Evolutionary conservation across 2,888 invertebrate genomes (phyloP).

Genomic region (Drosophila lacicola): DNA sequence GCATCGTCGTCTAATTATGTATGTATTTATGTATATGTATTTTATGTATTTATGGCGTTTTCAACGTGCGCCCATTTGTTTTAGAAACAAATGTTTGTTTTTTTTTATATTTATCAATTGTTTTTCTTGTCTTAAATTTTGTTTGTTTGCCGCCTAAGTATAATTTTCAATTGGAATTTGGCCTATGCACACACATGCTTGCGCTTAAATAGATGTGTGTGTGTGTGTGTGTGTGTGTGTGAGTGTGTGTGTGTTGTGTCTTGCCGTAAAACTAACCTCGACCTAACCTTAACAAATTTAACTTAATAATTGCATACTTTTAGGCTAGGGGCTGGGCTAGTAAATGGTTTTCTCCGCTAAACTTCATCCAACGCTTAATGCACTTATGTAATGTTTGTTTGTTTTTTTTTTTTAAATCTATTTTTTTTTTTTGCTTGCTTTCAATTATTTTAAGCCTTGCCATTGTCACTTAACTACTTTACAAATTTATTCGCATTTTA

Average conservation of each 20-base stretch:
- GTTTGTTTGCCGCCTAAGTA: conserved; percentile 33
- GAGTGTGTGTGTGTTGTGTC: conserved; percentile 17
- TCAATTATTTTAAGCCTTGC: conserved; percentile 40
- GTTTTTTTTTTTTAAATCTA: conserved; percentile 9
- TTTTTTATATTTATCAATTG: not conserved
- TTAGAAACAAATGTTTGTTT: conserved; percentile 71
- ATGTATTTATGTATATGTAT: conserved; percentile 38
- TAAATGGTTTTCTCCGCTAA: conserved; percentile 61
- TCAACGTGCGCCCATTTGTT: conserved; percentile 63
- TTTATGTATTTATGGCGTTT: conserved; percentile 16
- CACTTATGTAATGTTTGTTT: conserved; percentile 61
- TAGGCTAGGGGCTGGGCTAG: conserved; percentile 80
- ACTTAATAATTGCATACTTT: conserved; percentile 79
- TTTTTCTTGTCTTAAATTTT: conserved; percentile 3
- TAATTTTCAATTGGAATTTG: conserved; percentile 55
- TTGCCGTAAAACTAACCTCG: conserved; percentile 59
- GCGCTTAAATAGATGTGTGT: conserved; percentile 8
- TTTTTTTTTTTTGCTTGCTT: conserved; percentile 22
- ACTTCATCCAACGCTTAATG: conserved; percentile 67
- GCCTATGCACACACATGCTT: conserved; percentile 43
- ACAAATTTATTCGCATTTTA: conserved; percentile 45
- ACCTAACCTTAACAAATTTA: conserved; percentile 69
- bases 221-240: not conserved
- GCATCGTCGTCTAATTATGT: conserved; percentile 37
- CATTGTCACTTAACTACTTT: conserved; percentile 42